Evolutionary conservation across 2,888 invertebrate species (phyloP), one percentile per base, ranked within the genome.

Genomic region (Branchipolynoe longqiensis): DNA sequence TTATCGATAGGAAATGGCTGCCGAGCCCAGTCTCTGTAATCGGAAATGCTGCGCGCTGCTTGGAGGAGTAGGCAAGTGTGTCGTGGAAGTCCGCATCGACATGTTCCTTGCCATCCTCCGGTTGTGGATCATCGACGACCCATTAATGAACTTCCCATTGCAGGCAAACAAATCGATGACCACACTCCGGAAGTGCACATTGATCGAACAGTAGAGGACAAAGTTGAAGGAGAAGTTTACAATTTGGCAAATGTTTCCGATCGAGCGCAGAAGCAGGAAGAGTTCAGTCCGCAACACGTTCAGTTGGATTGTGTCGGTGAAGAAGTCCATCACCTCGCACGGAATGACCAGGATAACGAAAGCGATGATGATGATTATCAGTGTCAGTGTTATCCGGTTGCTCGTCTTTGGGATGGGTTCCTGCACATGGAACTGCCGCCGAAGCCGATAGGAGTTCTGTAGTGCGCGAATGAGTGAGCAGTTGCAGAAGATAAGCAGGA

Each of bases 311-410:
- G 86, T 41, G 62, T 87, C 84, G 36, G 89, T 83, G 25, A 90
- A 89, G 84, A 92, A 92, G 86, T 93, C 92, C 56, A 92, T 86
- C 12, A 92, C 88, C 87, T 93, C 92, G 38, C 91, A 91, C 0
- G 93, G 93, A 0, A 91, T 91, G 22, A 92, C 92, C 31, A 93
- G 89, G 56, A 92, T 89, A 0, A 93, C 90, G 86, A 92, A 93
- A 41, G 91, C 86, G 18, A 92, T 89, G 28, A 92, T 90, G 40
- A 92, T 91, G 0, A 91, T 90, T 28, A 92, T 90, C n/a, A 93
- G 88, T 0, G 92, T 92, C 31, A 92, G 91, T 0, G 93, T 93
- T 1, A 93, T 91, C 2, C 88, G 64, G 73, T 86, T 85, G 56
- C 85, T 84, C 48, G 41, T 74, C n/a, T 84, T n/a, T 0, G 87